Base-by-base conservation (phyloP, 53 echinoderm and acorn worm genomes). In the Temnopleurus reevesii region DNA sequence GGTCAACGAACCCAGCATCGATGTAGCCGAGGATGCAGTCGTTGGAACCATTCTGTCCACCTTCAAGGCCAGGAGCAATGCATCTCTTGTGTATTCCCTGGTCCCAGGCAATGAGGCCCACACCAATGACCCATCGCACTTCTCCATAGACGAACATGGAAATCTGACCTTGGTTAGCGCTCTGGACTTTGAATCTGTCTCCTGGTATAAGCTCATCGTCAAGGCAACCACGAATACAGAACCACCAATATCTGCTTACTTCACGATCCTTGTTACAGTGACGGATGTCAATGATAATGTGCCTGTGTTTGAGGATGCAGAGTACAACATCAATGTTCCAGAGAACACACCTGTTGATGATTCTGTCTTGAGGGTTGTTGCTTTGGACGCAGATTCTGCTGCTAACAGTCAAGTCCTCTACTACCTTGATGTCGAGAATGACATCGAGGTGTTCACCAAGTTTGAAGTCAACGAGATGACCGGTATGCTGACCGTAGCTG, bases 251-350 rank as follows among this genome's bases (percentile, higher is more conserved):
- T 86, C 95, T 2, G 43, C 94, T 2, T 98, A 93, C 91, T 53
- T 90, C 55, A 93, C 93, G 30, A 91, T 98, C 30, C 71, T 83
- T 7, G 79, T 98, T 24, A 86, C 93, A 6, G 91, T 98, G 31
- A 89, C 91, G 3, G 98, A 98, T 58, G 60, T 95, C 28, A 98
- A 98, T 31, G 98, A 98, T 59, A 98, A 98, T 59, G 84, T 94
- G 36, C 98, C 98, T 0, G 76, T 94, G 47, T 98, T 98, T 89
- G 95, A 95, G 19, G 92, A 93, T 35, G 80, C 76, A 45, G 38
- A 49, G 10, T 98, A 98, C 58, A 83, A 86, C 47, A 87, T 98
- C 45, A 89, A 81, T 34, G 88, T 98, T 3, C 95, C 92, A 12
- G 98, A 98, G 47, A 90, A 95, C 53, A 89, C 89, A 4, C 59